Evolutionary conservation across 1,140 invertebrate species (phyloP), one percentile per base, ranked within the genome.

Genomic region (Eciton burchellii): DNA sequence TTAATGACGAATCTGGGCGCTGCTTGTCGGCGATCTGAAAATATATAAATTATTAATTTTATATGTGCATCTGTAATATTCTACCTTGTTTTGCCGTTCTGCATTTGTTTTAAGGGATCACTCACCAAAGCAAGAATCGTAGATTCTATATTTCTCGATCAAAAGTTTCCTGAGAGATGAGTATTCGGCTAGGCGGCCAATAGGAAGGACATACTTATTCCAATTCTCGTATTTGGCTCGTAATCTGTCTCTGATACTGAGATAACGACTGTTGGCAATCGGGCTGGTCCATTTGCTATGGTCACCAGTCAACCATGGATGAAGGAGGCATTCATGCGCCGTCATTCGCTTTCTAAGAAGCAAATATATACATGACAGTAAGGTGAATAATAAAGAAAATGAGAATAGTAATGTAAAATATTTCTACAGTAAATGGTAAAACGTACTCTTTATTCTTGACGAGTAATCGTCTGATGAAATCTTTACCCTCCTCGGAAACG

Each of bases 1-100:
- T 97, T 97, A 87, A 99, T 99, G 73, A 99, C 98, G 94, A 99
- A 99, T 92, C 99, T 95, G 19, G 99, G 99, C 52, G 98, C 98
- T 26, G 99, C 99, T 95, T 99, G 99, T 91, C 98, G 95, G 29
- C 99, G 97, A 95, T 99, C 98, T 97, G 91, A 94, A 74, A 74
- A 81, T 56, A 68, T 29, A 19, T 49, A 0, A 19, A 68, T 56
- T 56, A 57, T 56, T 56, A 43, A 66, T 54, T 47, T 12, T n/a
- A 57, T n/a, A 19, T 8, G 29, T 35, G 0, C 43, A 12, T 62
- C 16, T 19, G 2, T 19, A 19, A 35, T 9, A 60, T 26, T 35
- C 3, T 35, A 60, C 4, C 6, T 59, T n/a, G n/a, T n/a, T 19
- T 11, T 0, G 12, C 45, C 4, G 26, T n/a, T 72, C 57, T 1